phyloP scores from a whole-genome alignment of 2,888 invertebrate species.

The Diarsia mendica region DNA sequence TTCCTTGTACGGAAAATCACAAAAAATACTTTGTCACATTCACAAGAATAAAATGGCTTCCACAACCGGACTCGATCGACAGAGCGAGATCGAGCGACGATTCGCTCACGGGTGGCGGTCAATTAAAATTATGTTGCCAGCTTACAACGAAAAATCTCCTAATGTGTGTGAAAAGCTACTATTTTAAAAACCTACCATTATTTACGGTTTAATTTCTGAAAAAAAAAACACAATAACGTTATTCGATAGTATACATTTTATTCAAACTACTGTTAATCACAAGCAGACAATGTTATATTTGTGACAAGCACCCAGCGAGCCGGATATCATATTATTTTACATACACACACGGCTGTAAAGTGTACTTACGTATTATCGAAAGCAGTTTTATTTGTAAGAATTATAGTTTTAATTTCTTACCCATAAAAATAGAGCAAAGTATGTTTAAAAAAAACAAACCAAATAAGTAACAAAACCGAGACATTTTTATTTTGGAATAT shows the following conservation, averaged over 20 bases:
- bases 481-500: no score
- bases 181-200: conserved; percentile 45
- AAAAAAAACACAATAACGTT: not conserved
- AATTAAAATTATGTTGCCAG: conserved; percentile 85
- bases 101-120: conserved; percentile 86
- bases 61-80: conserved; percentile 87
- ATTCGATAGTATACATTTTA: not conserved
- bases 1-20: conserved; percentile 78
- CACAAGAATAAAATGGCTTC: conserved; percentile 90
- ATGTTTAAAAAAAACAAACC: no score
- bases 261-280: not conserved
- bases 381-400: no score
- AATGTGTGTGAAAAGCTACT: conserved; percentile 58
- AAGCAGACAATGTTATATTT: not conserved
- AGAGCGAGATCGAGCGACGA: conserved; percentile 87
- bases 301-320: not conserved
- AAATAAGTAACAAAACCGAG: no score
- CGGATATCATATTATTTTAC: not conserved
- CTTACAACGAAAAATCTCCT: conserved; percentile 67
- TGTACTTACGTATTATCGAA: no score
- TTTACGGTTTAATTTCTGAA: conserved; percentile 3
- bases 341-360: not conserved
- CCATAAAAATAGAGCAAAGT: no score
- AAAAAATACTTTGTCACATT: conserved; percentile 86
- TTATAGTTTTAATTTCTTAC: no score